phyloP scores from a whole-genome alignment of 2,888 invertebrate genomes.

The Stenotaenia linearis region DNA sequence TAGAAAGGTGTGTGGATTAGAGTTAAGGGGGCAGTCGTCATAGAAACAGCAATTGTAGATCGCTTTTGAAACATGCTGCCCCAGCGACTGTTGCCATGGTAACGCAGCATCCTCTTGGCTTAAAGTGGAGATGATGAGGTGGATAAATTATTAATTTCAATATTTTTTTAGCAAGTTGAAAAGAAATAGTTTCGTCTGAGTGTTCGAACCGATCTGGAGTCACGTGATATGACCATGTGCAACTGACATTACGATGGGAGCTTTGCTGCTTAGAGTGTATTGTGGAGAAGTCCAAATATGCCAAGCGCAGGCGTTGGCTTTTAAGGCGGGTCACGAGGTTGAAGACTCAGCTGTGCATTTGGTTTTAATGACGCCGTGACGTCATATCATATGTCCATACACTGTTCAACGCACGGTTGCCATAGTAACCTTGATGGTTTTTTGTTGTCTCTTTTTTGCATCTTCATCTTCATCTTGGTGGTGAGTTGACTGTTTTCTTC shows the following conservation, averaged over 20 bases:
- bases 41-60: slow-evolving; percentile 6
- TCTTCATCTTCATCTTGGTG: neutral
- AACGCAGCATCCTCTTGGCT: neutral
- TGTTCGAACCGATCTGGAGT: no score
- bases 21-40: slow-evolving; percentile 7
- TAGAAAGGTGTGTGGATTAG: slow-evolving; percentile 17
- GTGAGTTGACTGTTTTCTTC: slow-evolving; percentile 2
- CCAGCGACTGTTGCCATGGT: neutral
- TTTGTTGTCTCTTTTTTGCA: slow-evolving; percentile 14
- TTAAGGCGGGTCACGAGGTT: neutral
- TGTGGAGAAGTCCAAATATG: neutral
- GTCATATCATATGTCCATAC: neutral
- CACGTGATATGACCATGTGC: neutral
- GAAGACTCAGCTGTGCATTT: slow-evolving; percentile 8
- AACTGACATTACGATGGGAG: neutral
- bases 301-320: slow-evolving; percentile 1
- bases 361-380: neutral
- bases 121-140: neutral
- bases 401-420: neutral
- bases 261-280: neutral
- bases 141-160: neutral
- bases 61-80: neutral
- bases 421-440: neutral
- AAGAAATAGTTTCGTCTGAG: no score
- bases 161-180: no score